Conservation (phyloP, 2,888 invertebrate genomes). For the Drosophila neonasuta region DNA sequence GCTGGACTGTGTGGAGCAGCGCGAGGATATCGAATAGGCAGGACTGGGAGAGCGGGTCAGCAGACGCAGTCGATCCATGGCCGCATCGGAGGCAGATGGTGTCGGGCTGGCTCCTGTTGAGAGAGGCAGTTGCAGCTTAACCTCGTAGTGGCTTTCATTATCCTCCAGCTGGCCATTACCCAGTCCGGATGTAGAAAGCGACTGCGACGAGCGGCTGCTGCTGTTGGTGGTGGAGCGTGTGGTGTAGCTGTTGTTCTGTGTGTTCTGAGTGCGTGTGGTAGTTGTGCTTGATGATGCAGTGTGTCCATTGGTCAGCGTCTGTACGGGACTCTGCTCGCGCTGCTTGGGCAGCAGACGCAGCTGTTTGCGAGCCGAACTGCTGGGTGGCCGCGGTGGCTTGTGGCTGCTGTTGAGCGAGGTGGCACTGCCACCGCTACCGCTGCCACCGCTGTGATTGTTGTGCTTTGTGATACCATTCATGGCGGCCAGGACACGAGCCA, state of each 20-base stretch:
- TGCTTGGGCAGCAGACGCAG: constrained; percentile 70
- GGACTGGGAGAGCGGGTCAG: constrained; percentile 85
- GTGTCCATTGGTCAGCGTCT: constrained; percentile 57
- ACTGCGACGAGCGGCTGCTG: constrained; percentile 48
- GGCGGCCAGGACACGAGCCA: constrained; percentile 74
- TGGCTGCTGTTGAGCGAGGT: constrained; percentile 63
- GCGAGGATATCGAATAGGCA: constrained; percentile 78
- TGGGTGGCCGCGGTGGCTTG: constrained; percentile 79
- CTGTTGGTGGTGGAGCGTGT: constrained; percentile 34
- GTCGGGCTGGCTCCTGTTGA: constrained; percentile 37
- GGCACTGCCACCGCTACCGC: constrained; percentile 62
- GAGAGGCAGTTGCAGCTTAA: constrained; percentile 73
- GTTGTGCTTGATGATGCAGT: constrained; percentile 28
- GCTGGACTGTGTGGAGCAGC: constrained; percentile 65
- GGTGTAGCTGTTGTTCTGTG: constrained; percentile 19
- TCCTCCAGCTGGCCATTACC: constrained; percentile 46
- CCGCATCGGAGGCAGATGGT: constrained; percentile 28
- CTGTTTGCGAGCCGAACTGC: constrained; percentile 76
- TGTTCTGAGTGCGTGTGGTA: constrained; percentile 10
- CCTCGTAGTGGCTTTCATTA: constrained; percentile 61
- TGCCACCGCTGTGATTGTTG: constrained; percentile 46
- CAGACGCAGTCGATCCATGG: constrained; percentile 65
- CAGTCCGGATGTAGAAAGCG: constrained; percentile 58
- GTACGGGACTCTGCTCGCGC: constrained; percentile 71
- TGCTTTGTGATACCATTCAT: constrained; percentile 66